A percentile compares a stretch with the other conserved stretches of the same genome.
Evolutionary conservation across 2,113 vertebrate species (phyloP).

Genomic region (Trochalopteron elliotii): DNA sequence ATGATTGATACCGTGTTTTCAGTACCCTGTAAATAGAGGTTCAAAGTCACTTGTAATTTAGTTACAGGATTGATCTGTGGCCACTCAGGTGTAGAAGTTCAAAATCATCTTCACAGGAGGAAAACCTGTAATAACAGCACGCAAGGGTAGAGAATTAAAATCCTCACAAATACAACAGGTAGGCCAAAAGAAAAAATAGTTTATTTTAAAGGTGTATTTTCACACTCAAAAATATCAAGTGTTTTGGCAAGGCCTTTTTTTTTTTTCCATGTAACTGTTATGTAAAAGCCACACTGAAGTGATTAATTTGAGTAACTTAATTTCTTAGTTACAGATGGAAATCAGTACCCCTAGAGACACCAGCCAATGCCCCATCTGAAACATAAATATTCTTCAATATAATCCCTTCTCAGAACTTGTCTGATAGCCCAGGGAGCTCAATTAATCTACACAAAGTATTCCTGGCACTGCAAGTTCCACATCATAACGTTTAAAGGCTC

Average conservation of each 20-base stretch:
- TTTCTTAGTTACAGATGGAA: neutral
- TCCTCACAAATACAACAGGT: neutral
- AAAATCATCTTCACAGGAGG: neutral
- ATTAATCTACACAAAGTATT: neutral
- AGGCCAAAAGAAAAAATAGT: accelerated
- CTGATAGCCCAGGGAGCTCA: neutral
- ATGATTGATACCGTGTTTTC: neutral
- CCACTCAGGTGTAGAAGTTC: neutral
- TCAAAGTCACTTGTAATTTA: neutral
- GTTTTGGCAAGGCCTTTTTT: neutral
- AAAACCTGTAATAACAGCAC: neutral
- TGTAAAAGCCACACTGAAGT: neutral
- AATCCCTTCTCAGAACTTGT: neutral
- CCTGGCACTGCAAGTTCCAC: neutral
- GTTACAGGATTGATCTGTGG: neutral
- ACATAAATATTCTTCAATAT: neutral
- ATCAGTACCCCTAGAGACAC: neutral
- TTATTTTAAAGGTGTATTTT: neutral
- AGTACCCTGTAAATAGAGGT: neutral
- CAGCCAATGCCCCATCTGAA: neutral
- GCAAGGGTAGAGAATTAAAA: neutral
- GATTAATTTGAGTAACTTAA: neutral
- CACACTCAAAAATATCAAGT: neutral
- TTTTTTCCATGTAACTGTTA: neutral
- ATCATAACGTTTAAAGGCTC: neutral